A percentile compares a stretch with the other conserved stretches of the same genome.
These are phyloP conservation scores for Galeruca laticollis DNA, from an alignment of 2,888 invertebrate genomes.

Conservation along the genomic window DNA sequence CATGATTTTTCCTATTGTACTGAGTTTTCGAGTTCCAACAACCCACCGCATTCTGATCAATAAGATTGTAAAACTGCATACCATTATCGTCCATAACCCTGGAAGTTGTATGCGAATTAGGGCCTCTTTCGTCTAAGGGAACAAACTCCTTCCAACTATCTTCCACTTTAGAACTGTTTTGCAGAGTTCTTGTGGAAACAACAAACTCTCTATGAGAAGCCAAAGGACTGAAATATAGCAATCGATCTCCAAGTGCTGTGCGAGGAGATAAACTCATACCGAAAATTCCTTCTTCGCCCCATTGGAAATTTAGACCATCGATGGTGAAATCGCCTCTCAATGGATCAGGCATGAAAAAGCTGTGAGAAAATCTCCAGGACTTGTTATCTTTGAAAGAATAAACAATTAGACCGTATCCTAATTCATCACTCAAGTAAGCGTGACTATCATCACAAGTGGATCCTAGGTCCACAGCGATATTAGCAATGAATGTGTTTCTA, in stretches of 20 bases:
- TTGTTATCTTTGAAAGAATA: slow-evolving; percentile 83
- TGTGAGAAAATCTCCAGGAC: slow-evolving; percentile 84
- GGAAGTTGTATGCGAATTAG: slow-evolving; percentile 78
- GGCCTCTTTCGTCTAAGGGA: slow-evolving; percentile 75
- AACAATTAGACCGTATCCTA: slow-evolving; percentile 84
- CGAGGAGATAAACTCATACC: slow-evolving; percentile 80
- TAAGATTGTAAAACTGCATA: slow-evolving; percentile 80
- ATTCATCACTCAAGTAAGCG: slow-evolving; percentile 75
- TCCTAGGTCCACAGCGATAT: slow-evolving; percentile 78
- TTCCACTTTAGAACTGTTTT: slow-evolving; percentile 76
- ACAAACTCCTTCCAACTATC: slow-evolving; percentile 80
- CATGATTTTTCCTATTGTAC: slow-evolving; percentile 76
- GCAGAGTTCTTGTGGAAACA: slow-evolving; percentile 80
- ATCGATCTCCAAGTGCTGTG: slow-evolving; percentile 76
- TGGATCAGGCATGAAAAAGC: slow-evolving; percentile 86
- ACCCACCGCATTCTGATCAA: slow-evolving; percentile 85
- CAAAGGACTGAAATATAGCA: slow-evolving; percentile 82
- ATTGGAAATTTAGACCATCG: slow-evolving; percentile 86
- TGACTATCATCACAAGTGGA: slow-evolving; percentile 51
- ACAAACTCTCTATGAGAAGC: slow-evolving; percentile 84
- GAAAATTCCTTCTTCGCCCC: slow-evolving; percentile 80
- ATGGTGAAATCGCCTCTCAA: slow-evolving; percentile 82
- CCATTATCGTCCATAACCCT: slow-evolving; percentile 82
- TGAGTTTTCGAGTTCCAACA: slow-evolving; percentile 80
- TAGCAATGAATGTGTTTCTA: slow-evolving; percentile 85